Evolutionary conservation across 2,113 vertebrate species (phyloP).

Genomic region (Gulo gulo): DNA sequence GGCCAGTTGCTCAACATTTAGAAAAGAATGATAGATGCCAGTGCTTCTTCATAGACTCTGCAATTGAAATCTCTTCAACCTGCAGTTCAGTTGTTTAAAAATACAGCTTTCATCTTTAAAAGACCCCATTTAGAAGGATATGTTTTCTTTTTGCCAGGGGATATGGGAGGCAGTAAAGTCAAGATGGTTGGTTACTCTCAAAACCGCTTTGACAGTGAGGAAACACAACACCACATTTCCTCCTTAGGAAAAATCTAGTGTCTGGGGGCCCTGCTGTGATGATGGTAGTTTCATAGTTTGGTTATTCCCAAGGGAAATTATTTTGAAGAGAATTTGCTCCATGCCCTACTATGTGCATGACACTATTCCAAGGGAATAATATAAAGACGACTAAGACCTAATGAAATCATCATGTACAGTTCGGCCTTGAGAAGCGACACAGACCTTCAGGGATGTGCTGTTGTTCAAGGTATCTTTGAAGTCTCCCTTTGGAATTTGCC

Average conservation of each 20-base stretch:
- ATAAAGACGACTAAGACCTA: background rate
- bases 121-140: background rate
- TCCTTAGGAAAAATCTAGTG: background rate
- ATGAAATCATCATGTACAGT: background rate
- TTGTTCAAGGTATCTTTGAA: background rate
- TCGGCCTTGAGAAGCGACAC: background rate
- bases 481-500: background rate
- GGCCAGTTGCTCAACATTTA: constrained; percentile 3
- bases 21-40: background rate
- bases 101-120: constrained; percentile 13
- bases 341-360: background rate
- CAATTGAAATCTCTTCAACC: constrained; percentile 20
- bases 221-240: background rate
- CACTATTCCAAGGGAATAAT: background rate
- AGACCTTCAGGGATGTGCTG: background rate
- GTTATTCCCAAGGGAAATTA: background rate
- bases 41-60: background rate
- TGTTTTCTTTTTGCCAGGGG: background rate
- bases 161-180: background rate
- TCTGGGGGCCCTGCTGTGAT: background rate
- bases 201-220: background rate
- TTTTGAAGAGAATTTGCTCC: background rate
- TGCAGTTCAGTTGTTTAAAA: constrained; percentile 32
- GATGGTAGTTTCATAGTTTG: background rate
- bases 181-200: background rate